A percentile compares a stretch with the other conserved stretches of the same genome.
These are phyloP conservation scores for Cisticola juncidis DNA, from an alignment of 2,113 vertebrate genomes.

Conservation along the genomic window DNA sequence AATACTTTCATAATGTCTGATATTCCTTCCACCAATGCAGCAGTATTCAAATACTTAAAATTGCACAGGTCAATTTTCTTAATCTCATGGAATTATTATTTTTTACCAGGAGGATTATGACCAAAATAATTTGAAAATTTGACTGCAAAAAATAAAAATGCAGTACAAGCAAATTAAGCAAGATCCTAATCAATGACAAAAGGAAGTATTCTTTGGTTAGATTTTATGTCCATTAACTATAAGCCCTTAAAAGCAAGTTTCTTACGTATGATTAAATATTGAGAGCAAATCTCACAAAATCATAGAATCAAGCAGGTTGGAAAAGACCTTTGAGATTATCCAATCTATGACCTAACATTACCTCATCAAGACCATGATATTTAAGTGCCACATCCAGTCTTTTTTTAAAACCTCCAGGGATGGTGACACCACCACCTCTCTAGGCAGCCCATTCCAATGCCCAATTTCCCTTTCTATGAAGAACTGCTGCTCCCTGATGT, in stretches of 20 bases:
- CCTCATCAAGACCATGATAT: fast-evolving
- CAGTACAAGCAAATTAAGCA: not conserved
- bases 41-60: not conserved
- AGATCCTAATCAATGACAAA: not conserved
- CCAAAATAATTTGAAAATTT: not conserved
- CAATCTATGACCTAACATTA: not conserved
- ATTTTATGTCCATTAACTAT: not conserved
- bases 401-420: not conserved
- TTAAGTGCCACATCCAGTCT: fast-evolving
- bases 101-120: not conserved
- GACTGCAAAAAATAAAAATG: not conserved
- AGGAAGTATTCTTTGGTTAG: not conserved
- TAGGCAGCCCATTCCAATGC: not conserved
- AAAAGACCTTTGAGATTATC: not conserved
- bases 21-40: not conserved
- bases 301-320: not conserved
- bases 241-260: not conserved
- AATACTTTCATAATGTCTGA: not conserved
- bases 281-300: not conserved
- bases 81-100: not conserved
- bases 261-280: not conserved
- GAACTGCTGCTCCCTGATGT: fast-evolving
- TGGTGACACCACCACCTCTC: not conserved
- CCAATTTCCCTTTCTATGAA: not conserved
- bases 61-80: not conserved